A percentile compares a stretch with the other conserved stretches of the same genome.
These are phyloP conservation scores for Atethmia centrago DNA, from an alignment of 2,888 invertebrate genomes.

Conservation along the genomic window DNA sequence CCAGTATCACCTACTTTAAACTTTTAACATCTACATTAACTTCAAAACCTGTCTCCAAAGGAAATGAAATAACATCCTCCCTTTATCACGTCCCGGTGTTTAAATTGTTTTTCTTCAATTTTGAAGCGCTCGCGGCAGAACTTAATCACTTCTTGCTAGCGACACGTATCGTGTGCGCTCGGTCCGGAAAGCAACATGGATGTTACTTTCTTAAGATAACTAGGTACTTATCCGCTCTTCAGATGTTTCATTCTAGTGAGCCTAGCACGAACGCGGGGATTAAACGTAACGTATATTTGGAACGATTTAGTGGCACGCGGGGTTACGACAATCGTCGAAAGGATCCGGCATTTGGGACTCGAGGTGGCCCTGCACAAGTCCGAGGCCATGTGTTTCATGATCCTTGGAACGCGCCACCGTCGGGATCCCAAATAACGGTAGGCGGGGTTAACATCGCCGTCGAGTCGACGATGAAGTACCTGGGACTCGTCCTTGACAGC, in stretches of 20 bases:
- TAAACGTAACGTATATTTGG: neutral
- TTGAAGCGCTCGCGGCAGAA: neutral
- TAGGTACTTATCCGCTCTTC: neutral
- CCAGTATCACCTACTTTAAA: neutral
- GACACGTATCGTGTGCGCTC: conserved; percentile 2
- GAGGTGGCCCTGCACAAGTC: too few species aligned
- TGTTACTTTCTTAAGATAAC: neutral
- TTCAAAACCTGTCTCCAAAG: conserved; percentile 6
- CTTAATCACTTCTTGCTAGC: conserved; percentile 18
- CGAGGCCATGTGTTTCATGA: too few species aligned
- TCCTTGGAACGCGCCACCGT: too few species aligned
- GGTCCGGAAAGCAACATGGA: neutral
- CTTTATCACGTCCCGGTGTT: conserved; percentile 20
- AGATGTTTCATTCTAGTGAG: neutral
- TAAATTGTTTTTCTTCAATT: conserved; percentile 21
- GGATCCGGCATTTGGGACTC: too few species aligned
- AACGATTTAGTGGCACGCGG: too few species aligned
- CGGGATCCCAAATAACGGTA: too few species aligned
- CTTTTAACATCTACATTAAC: neutral
- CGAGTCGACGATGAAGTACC: too few species aligned
- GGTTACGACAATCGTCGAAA: too few species aligned
- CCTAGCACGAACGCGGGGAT: neutral
- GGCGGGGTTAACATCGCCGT: too few species aligned
- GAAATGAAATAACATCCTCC: conserved; percentile 26
- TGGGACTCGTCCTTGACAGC: too few species aligned